Base-by-base conservation (phyloP, 2,113 vertebrate species). In the Semicossyphus pulcher region DNA sequence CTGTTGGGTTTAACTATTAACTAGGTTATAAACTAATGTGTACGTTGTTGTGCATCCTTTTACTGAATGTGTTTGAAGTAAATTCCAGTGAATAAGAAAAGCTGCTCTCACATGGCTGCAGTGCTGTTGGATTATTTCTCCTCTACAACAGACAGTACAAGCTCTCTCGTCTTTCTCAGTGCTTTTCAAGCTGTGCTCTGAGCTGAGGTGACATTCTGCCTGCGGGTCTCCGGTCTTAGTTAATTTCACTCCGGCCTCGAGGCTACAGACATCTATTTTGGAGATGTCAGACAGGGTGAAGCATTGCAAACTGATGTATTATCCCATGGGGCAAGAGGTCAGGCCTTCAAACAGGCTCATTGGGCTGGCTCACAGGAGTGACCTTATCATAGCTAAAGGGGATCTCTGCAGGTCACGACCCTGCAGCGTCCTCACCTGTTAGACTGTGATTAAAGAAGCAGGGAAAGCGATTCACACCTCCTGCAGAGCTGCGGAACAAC, bases 191-290 rank as follows among this genome's bases (percentile, higher is more conserved):
- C 26, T 21, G 28, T 18, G 45, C 16, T n/a, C 42, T 51, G 51
- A 52, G 32, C 16, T 18, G 47, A 76, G 32, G 71, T 42, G 44
- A 80, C 41, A 11, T 44, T 31, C 31, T 10, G 66, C 72, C 81
- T 39, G 28, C 4, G 52, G 72, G 49, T 39, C 45, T 60, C 72
- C 54, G 36, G 44, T 65, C 73, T 76, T 53, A 63, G 23, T 66
- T 63, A 51, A 78, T 71, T 75, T 47, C 11, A 49, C 48, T 20
- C 36, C 26, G 9, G 10, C 57, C 68, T 64, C 14, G 53, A 53
- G 68, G 76, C 51, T 61, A 36, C 23, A 39, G 7, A 18, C 32
- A 62, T 76, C 29, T 62, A 41, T 76, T 63, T 41, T 49, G 45
- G 21, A 57, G 67, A 42, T 25, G 52, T 47, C 63, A 48, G 25